Evolutionary conservation across 1,140 invertebrate genomes (phyloP), one percentile per base, ranked within the genome.

Genomic region (Pogonus chalceus): DNA sequence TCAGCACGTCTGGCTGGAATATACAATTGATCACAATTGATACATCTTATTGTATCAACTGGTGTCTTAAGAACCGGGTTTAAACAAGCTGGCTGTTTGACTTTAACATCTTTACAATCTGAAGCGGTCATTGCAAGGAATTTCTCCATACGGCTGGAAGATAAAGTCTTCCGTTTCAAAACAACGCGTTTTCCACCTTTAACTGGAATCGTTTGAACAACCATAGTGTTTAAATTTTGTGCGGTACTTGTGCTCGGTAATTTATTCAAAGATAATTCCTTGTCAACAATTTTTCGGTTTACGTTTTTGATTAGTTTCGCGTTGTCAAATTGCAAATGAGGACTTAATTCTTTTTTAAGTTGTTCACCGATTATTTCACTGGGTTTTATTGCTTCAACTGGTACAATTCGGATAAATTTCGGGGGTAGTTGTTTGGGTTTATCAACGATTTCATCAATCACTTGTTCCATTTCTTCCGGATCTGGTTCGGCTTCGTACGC

Each of bases 31-130:
- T 53, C 51, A 52, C 66, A 68, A 1, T 52, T 35, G 0, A 52
- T 22, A 49, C 66, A 68, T 55, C 65, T 53, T 9, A 68, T 55
- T 16, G 64, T 65, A 55, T 68, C 66, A 18, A 51, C 51, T 1
- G 63, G 64, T 47, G 56, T 57, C n/a, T 58, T 58, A 9, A 64
- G 18, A 9, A 58, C 50, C 3, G 52, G 52, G 10, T 49, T 58
- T 20, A 60, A 57, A 31, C 64, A 63, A 20, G 56, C 60, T 20
- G 54, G 43, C 31, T 51, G 54, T 39, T 61, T 63, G 31, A 60
- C 48, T 12, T 37, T 46, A 2, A 52, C 50, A 18, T 37, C 24
- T 20, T 43, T 49, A 14, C 65, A 21, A 47, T 66, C 58, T 2
- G 55, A 48, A 1, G 54, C 52, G 16, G 54, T 64, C 65, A 68